A percentile compares a stretch with the other conserved stretches of the same genome.
Evolutionary conservation across 2,113 vertebrate genomes (phyloP).

Genomic region (Nesoenas mayeri): DNA sequence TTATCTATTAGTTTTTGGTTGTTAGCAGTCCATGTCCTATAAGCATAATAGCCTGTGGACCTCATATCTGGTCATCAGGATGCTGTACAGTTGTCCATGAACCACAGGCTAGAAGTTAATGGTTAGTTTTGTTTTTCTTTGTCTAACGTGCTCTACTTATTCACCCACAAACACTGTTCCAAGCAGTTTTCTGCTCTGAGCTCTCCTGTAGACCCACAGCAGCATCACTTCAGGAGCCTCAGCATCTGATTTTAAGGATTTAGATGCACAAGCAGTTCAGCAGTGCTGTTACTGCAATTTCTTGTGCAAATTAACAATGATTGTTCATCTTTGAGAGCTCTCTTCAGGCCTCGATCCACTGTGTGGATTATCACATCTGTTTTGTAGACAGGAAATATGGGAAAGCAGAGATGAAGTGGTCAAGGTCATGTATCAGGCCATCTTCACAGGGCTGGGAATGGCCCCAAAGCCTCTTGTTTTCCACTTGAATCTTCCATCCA

Average conservation of each 20-base stretch:
- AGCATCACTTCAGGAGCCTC: neutral
- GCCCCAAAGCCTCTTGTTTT: neutral
- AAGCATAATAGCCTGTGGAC: neutral
- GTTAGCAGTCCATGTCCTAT: neutral
- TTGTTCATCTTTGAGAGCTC: neutral
- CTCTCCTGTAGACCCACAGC: no score
- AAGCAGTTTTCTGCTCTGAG: neutral
- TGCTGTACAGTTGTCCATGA: neutral
- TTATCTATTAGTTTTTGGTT: neutral
- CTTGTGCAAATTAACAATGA: neutral
- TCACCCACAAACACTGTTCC: rapidly evolving
- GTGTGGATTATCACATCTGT: neutral
- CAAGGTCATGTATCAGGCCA: neutral
- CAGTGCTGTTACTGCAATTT: neutral
- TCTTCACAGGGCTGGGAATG: neutral
- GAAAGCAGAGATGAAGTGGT: neutral
- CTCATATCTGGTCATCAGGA: neutral
- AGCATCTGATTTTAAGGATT: neutral
- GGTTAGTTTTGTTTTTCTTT: neutral
- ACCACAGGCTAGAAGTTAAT: neutral
- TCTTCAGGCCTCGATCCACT: neutral
- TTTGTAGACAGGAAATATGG: neutral
- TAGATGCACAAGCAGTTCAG: neutral
- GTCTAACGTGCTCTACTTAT: neutral
- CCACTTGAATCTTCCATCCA: neutral